A percentile compares a stretch with the other conserved stretches of the same genome.
phyloP scores from a whole-genome alignment of 2,797 vertebrate species.

The Sciaenops ocellatus region DNA sequence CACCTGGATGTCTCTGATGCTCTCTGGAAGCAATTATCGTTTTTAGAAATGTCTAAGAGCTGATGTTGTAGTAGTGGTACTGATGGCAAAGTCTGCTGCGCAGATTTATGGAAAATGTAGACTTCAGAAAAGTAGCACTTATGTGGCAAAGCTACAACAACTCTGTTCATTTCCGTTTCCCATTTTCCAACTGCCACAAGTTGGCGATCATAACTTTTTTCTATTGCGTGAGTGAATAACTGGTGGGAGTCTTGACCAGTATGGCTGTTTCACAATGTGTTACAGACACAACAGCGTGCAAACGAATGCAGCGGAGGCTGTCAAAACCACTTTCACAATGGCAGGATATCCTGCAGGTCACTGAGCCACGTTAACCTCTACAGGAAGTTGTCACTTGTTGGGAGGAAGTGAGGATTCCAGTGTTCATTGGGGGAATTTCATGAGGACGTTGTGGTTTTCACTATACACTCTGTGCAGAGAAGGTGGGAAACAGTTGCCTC shows the following conservation, averaged over 20 bases:
- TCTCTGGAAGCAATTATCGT: conserved; percentile 73
- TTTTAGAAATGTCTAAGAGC: conserved; percentile 65
- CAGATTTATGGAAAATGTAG: conserved; percentile 36
- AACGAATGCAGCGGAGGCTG: conserved; percentile 70
- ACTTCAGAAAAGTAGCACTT: conserved; percentile 35
- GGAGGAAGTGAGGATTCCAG: conserved; percentile 83
- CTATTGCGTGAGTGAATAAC: conserved; percentile 49
- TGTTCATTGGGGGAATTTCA: conserved; percentile 57
- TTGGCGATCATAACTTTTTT: conserved; percentile 43
- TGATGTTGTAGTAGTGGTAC: conserved; percentile 21
- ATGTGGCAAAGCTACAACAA: conserved; percentile 3
- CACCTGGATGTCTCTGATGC: conserved; percentile 80
- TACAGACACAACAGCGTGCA: conserved; percentile 67
- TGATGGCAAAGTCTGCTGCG: conserved; percentile 24
- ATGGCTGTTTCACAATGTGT: conserved; percentile 48
- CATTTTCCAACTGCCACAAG: conserved; percentile 3
- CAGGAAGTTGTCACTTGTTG: conserved; percentile 84
- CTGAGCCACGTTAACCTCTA: conserved; percentile 76
- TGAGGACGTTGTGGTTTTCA: conserved; percentile 53
- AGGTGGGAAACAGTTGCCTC: conserved; percentile 35
- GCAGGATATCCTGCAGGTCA: conserved; percentile 87
- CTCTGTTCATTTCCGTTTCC: conserved; percentile 6
- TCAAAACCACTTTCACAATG: conserved; percentile 83
- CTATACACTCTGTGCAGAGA: conserved; percentile 29
- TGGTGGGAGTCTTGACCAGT: conserved; percentile 33